phyloP scores from a whole-genome alignment of 2,888 invertebrate species.

The Dolichomitus sp. region DNA sequence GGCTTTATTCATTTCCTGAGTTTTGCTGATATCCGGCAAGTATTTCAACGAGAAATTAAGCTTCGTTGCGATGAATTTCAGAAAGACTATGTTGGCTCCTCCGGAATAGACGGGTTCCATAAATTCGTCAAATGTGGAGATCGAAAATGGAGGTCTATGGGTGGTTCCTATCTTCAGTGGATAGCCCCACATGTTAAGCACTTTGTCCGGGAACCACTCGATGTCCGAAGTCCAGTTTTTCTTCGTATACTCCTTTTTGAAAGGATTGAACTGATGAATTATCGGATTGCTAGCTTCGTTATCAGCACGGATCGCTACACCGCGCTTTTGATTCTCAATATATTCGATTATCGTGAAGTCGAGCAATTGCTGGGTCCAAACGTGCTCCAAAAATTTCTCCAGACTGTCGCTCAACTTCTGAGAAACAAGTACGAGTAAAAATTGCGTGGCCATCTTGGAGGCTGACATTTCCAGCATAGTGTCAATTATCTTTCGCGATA shows the following conservation, averaged over 20 bases:
- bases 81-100: slow-evolving; percentile 42
- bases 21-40: neutral
- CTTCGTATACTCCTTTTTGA: slow-evolving; percentile 42
- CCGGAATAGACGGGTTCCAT: neutral
- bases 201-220: slow-evolving; percentile 69
- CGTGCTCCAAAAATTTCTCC: slow-evolving; percentile 49
- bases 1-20: accelerated
- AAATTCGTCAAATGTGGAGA: slow-evolving; percentile 22
- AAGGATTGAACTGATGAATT: slow-evolving; percentile 67
- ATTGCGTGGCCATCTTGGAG: slow-evolving; percentile 36
- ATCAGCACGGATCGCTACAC: neutral
- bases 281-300: slow-evolving; percentile 14
- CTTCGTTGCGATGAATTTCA: slow-evolving; percentile 22
- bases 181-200: slow-evolving; percentile 68
- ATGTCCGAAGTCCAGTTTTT: slow-evolving; percentile 26
- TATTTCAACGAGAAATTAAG: slow-evolving; percentile 69
- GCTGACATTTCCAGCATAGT: slow-evolving; percentile 40
- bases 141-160: slow-evolving; percentile 45
- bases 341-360: slow-evolving; percentile 67
- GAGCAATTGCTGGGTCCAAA: slow-evolving; percentile 62
- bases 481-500: slow-evolving; percentile 16
- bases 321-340: neutral
- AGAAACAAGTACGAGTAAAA: slow-evolving; percentile 47
- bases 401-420: slow-evolving; percentile 17
- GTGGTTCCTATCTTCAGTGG: slow-evolving; percentile 44